Conservation (phyloP, 2,797 vertebrate genomes). For the Gallirallus australis region DNA sequence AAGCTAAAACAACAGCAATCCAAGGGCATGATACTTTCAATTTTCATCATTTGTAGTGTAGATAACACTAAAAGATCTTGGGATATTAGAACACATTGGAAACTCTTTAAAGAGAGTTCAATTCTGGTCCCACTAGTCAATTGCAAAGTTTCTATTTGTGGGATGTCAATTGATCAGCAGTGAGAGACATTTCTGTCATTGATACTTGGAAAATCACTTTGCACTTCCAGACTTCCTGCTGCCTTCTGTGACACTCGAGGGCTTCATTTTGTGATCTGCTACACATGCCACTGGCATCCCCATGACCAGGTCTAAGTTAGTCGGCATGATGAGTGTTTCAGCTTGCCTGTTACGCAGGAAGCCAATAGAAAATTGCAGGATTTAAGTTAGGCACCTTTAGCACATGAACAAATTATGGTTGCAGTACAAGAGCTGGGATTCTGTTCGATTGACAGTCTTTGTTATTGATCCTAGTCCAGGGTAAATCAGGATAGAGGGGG, state of each 20-base stretch:
- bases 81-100: neutral
- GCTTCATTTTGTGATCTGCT: neutral
- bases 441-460: constrained; percentile 5
- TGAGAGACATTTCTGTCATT: neutral
- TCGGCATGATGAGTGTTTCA: neutral
- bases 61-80: neutral
- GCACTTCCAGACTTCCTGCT: neutral
- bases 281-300: rapidly evolving
- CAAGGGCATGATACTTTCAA: neutral
- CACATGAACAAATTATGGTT: neutral
- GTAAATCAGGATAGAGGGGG: neutral
- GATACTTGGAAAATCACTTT: neutral
- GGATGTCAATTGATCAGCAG: neutral
- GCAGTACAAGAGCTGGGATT: neutral
- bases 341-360: neutral
- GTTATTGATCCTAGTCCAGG: constrained; percentile 8
- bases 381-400: neutral
- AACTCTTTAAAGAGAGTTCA: neutral
- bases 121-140: neutral
- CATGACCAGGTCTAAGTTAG: neutral
- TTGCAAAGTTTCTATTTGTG: neutral
- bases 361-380: neutral
- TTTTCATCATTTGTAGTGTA: neutral
- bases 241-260: neutral
- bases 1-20: neutral